Conservation (phyloP, 2,888 invertebrate genomes). For the Eumacrocentrus americanus region DNA sequence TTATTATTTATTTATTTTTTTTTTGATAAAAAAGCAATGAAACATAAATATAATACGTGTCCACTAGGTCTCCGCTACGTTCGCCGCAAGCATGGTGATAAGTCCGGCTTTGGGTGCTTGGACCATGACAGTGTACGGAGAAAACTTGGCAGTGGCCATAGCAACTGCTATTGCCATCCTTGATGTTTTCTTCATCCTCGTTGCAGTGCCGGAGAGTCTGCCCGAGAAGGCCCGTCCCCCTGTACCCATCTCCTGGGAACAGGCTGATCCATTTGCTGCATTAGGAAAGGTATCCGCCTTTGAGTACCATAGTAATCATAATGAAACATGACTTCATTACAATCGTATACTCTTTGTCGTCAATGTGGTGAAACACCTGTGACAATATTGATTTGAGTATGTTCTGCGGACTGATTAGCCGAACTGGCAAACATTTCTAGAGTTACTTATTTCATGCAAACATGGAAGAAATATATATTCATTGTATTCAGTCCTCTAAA, state of each 20-base stretch:
- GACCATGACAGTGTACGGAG: constrained; percentile 83
- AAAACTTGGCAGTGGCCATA: constrained; percentile 77
- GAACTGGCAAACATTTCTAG: no score
- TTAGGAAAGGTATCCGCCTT: constrained; percentile 66
- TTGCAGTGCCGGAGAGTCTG: constrained; percentile 97
- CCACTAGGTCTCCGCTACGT: constrained; percentile 86
- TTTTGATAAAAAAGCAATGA: no score
- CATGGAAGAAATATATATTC: no score
- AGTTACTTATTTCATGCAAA: no score
- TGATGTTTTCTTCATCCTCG: constrained; percentile 97
- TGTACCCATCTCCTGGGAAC: constrained; percentile 94
- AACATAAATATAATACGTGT: constrained; percentile 1
- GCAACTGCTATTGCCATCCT: constrained; percentile 95
- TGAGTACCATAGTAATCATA: no score
- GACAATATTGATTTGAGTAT: no score
- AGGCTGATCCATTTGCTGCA: constrained; percentile 93
- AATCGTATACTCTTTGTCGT: not conserved
- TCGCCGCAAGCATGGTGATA: constrained; percentile 98
- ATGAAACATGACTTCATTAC: not conserved
- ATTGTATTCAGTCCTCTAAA: no score
- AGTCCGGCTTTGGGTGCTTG: constrained; percentile 95
- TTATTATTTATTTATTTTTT: constrained; percentile 1
- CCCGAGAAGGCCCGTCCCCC: constrained; percentile 84
- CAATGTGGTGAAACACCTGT: no score
- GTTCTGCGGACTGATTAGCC: no score